phyloP scores from a whole-genome alignment of 1,140 invertebrate species.

The Eubasilissa regina region DNA sequence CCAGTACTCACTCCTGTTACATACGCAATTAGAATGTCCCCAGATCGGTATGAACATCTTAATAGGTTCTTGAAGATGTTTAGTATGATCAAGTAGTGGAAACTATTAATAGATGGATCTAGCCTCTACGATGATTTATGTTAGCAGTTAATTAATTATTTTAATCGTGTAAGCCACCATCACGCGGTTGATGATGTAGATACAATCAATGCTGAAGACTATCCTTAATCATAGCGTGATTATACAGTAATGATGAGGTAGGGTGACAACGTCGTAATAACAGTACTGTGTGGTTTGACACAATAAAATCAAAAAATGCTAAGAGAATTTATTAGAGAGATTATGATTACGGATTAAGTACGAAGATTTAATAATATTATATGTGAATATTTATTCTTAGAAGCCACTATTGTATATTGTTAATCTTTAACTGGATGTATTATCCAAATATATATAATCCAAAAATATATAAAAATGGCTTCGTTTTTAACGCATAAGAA shows the following conservation, averaged over 20 bases:
- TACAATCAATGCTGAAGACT: background rate
- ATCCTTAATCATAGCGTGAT: conserved; percentile 1
- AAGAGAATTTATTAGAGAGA: no score
- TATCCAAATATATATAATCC: no score
- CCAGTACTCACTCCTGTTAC: conserved; percentile 18
- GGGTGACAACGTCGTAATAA: no score
- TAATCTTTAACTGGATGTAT: no score
- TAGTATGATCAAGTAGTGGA: background rate
- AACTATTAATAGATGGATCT: conserved; percentile 30
- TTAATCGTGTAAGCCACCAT: no score
- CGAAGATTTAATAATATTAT: no score
- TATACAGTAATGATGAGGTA: no score
- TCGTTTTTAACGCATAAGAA: conserved; percentile 33
- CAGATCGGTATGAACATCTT: background rate
- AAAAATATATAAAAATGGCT: conserved; percentile 11
- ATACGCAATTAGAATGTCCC: conserved; percentile 16
- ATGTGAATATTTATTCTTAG: no score
- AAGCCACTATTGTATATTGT: no score
- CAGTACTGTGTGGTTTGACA: no score
- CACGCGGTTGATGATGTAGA: background rate
- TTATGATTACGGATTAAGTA: no score
- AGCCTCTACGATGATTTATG: conserved; percentile 29
- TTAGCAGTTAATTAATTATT: background rate
- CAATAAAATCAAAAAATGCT: no score
- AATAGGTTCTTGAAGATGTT: background rate